A percentile compares a stretch with the other conserved stretches of the same genome.
phyloP scores from a whole-genome alignment of 1,140 invertebrate genomes.

The Matsumurasca onukii region DNA sequence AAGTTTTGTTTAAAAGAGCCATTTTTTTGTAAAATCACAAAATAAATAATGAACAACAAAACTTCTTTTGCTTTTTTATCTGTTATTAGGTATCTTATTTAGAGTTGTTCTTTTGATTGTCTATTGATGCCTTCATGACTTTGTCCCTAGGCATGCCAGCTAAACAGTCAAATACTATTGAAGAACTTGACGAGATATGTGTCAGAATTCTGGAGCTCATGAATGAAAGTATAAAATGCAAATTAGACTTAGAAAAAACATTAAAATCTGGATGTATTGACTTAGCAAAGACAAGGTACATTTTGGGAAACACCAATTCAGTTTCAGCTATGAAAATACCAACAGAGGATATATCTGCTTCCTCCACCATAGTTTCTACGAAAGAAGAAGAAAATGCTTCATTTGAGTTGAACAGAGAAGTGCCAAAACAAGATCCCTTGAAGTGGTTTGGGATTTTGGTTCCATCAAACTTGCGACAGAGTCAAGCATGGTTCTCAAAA shows the following conservation, averaged over 20 bases:
- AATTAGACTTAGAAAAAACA: conserved; percentile 62
- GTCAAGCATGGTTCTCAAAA: conserved; percentile 65
- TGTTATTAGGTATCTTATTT: too few species aligned
- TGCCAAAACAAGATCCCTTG: conserved; percentile 58
- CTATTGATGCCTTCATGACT: background rate
- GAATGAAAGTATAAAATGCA: conserved; percentile 63
- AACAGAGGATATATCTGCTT: conserved; percentile 54
- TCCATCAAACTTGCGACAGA: conserved; percentile 65
- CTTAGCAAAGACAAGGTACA: conserved; percentile 70
- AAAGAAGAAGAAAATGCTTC: background rate
- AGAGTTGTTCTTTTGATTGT: too few species aligned
- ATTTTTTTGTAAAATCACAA: too few species aligned
- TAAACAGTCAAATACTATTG: conserved; percentile 25
- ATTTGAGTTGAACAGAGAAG: conserved; percentile 5
- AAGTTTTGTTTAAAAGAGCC: too few species aligned
- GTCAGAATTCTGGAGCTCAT: conserved; percentile 63
- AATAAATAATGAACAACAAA: too few species aligned
- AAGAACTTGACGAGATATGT: conserved; percentile 58
- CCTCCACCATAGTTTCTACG: conserved; percentile 1
- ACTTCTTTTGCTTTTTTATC: too few species aligned
- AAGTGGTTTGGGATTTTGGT: conserved; percentile 76
- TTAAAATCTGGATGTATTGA: conserved; percentile 59
- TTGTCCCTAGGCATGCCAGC: conserved; percentile 3
- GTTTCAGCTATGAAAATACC: conserved; percentile 66
- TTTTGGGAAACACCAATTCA: conserved; percentile 62